Percentiles rank a stretch among this genome's conserved stretches.
Evolutionary conservation across 2,888 invertebrate genomes (phyloP).

Genomic region (Suillia variegata): DNA sequence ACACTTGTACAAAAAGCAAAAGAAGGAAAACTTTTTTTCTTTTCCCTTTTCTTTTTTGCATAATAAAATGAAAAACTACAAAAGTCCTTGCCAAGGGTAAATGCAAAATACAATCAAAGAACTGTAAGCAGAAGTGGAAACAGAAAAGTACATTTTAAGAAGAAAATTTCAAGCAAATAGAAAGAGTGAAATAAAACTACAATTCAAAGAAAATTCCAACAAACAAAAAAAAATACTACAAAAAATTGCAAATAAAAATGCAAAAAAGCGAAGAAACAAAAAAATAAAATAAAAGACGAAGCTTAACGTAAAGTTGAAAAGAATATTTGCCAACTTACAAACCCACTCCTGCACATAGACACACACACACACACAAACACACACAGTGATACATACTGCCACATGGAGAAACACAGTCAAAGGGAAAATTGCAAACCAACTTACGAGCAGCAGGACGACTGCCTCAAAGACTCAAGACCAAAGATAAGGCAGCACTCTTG

Average conservation of each 20-base stretch:
- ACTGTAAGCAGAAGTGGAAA: background rate
- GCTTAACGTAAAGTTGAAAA: constrained; percentile 7
- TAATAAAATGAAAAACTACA: constrained; percentile 20
- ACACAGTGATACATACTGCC: background rate
- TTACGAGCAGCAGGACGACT: constrained; percentile 6
- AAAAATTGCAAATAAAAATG: constrained; percentile 20
- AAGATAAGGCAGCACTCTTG: background rate
- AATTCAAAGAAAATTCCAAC: constrained; percentile 19
- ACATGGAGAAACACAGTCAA: constrained; percentile 6
- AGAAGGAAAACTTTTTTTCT: constrained; percentile 47
- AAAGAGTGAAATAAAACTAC: background rate
- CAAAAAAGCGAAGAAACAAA: too few relatives aligned
- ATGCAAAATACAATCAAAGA: constrained; percentile 45
- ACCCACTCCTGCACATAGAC: background rate
- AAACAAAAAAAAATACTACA: too few relatives aligned
- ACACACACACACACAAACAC: background rate
- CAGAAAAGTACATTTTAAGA: background rate
- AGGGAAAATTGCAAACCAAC: constrained; percentile 24
- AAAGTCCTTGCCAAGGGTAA: constrained; percentile 57
- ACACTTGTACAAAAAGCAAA: constrained; percentile 48
- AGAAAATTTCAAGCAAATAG: background rate
- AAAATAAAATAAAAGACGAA: constrained; percentile 12
- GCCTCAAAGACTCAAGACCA: too few relatives aligned
- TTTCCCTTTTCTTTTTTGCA: constrained; percentile 8
- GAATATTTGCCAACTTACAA: background rate